phyloP scores from a whole-genome alignment of 2,888 invertebrate genomes.

The Ennomos fuscantarius region DNA sequence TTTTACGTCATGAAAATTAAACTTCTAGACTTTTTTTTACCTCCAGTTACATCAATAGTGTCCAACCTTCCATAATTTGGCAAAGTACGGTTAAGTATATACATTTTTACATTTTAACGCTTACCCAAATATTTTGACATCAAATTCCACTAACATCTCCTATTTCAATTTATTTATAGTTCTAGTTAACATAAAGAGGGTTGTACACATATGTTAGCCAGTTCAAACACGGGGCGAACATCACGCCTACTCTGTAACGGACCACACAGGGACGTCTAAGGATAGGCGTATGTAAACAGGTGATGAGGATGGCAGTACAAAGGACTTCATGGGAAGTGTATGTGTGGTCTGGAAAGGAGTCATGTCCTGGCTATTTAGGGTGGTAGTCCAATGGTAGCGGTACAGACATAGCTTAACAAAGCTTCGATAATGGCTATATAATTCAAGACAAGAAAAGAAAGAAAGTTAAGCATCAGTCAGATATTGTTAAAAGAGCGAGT shows the following conservation, averaged over 20 bases:
- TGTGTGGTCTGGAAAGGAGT: constrained; percentile 50
- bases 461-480: too few relatives aligned
- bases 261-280: constrained; percentile 49
- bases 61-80: too few relatives aligned
- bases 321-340: constrained; percentile 37
- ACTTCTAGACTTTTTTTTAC: too few relatives aligned
- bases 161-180: constrained; percentile 51
- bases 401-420: neutral
- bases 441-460: too few relatives aligned
- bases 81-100: too few relatives aligned
- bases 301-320: constrained; percentile 44
- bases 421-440: too few relatives aligned
- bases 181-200: constrained; percentile 49
- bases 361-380: constrained; percentile 14
- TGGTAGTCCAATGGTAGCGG: constrained; percentile 11
- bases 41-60: too few relatives aligned
- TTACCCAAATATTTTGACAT: constrained; percentile 9
- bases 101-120: too few relatives aligned
- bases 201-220: constrained; percentile 47
- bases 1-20: too few relatives aligned
- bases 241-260: constrained; percentile 37
- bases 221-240: constrained; percentile 34
- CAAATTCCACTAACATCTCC: constrained; percentile 28
- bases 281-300: constrained; percentile 49
- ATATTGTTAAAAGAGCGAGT: too few relatives aligned